These are phyloP conservation scores for Thunnus thynnus DNA, from an alignment of 2,113 vertebrate species.

Conservation along the genomic window DNA sequence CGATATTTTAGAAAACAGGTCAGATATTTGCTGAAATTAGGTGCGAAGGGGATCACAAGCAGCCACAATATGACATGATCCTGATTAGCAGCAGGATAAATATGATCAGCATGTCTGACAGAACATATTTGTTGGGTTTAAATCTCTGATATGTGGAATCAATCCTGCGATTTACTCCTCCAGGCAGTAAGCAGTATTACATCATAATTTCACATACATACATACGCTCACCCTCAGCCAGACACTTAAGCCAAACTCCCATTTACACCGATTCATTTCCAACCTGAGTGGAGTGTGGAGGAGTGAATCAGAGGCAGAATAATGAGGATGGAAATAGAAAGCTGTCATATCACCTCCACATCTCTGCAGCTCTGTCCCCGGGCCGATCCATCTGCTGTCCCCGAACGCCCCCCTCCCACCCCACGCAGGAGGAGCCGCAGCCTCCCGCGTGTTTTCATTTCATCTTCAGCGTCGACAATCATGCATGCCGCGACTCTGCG, in stretches of 20 bases:
- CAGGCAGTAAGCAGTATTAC: background rate
- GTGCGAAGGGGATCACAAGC: no score
- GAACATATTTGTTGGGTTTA: no score
- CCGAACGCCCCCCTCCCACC: background rate
- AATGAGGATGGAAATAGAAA: conserved; percentile 18
- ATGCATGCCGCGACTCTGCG: rapidly evolving
- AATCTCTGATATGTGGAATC: no score
- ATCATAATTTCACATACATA: background rate
- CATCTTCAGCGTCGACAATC: background rate
- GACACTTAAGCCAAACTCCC: background rate
- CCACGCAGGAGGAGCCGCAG: background rate
- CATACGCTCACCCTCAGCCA: background rate
- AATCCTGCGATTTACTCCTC: background rate
- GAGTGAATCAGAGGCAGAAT: background rate
- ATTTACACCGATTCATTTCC: background rate
- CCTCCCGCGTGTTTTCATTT: conserved; percentile 28
- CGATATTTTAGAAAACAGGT: no score
- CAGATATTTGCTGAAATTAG: no score
- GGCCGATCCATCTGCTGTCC: background rate
- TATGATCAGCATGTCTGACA: no score
- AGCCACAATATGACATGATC: no score
- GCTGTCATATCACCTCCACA: background rate
- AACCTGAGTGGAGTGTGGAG: background rate
- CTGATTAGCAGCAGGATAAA: no score
- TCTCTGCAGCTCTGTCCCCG: background rate